Evolutionary conservation across 2,113 vertebrate genomes (phyloP), one percentile per base, ranked within the genome.

Genomic region (Merops nubicus): DNA sequence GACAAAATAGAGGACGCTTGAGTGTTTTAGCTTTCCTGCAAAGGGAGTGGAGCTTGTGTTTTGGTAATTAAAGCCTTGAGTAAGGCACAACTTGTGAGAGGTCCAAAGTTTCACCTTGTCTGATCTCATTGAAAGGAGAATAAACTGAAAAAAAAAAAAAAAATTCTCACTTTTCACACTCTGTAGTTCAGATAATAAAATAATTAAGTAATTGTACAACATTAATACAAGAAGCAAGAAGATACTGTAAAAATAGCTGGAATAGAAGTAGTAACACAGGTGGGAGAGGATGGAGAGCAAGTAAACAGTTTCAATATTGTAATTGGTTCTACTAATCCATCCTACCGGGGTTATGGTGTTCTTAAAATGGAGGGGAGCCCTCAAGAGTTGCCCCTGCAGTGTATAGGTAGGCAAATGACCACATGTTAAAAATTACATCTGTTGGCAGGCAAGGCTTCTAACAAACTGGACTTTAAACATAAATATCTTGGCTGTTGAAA

Each of bases 381-480:
- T 48, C 2, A 34, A 9, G 11, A 65, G 20, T 11, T 36, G 26
- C 17, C 79, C 42, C 48, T 72, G 50, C 82, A 83, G 5, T 14
- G 6, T 54, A 22, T 74, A 28, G 31, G 28, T 42, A 90, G 56
- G n/a, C 56, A 70, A 84, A 51, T 72, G 33, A 63, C 34, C 17
- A 86, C 73, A 88, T 75, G 83, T 70, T 86, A 91, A 90, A 93
- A 69, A 43, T 87, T 93, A 56, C 4, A 12, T 67, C 57, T 79
- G 48, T 77, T 79, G 73, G 62, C 88, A 77, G 43, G 42, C 19
- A 63, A 63, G 51, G n/a, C 57, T 92, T 74, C 59, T 79, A 73
- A 74, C 83, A 86, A 74, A 48, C 43, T 75, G 95, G 65, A 96
- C 88, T 95, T 96, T 92, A 92, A 93, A 89, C 91, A 56, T 92